Evolutionary conservation across 2,113 vertebrate species (phyloP).

Genomic region (Mesoclemmys tuberculata): DNA sequence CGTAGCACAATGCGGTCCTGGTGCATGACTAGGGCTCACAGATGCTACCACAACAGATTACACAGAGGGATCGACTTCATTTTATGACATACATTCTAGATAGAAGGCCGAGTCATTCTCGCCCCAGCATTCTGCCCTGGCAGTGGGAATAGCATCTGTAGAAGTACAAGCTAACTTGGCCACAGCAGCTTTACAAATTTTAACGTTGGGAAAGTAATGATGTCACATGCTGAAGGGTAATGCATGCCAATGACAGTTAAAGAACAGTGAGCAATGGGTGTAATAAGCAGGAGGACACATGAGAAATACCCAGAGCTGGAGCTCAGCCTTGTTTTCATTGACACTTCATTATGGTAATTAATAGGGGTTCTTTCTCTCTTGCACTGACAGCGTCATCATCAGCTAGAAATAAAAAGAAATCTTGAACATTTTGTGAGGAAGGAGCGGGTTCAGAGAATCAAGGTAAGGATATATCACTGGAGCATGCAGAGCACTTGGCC

Average conservation of each 20-base stretch:
- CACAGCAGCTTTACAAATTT: background rate
- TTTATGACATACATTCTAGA: background rate
- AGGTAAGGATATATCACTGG: slow-evolving; percentile 77
- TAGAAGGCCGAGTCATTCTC: background rate
- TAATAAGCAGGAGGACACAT: background rate
- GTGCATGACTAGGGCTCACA: background rate
- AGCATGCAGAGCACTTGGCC: background rate
- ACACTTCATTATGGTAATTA: background rate
- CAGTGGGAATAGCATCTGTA: accelerated
- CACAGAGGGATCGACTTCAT: background rate
- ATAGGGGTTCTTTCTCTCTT: slow-evolving; percentile 19
- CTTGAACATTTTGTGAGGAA: slow-evolving; percentile 82
- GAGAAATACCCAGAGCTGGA: background rate
- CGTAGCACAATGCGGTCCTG: background rate
- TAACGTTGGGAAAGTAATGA: slow-evolving; percentile 34
- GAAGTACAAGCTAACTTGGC: background rate
- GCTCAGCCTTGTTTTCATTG: background rate
- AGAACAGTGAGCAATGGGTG: accelerated
- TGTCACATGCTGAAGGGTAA: background rate
- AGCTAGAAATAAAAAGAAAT: slow-evolving; percentile 84
- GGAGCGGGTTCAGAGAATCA: slow-evolving; percentile 80
- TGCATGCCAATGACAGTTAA: background rate
- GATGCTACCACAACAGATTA: background rate
- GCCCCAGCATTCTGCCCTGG: background rate
- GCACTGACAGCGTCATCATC: slow-evolving; percentile 80